A percentile compares a stretch with the other conserved stretches of the same genome.
These are phyloP conservation scores for Drosophila cognata DNA, from an alignment of 2,888 invertebrate genomes.

Conservation along the genomic window DNA sequence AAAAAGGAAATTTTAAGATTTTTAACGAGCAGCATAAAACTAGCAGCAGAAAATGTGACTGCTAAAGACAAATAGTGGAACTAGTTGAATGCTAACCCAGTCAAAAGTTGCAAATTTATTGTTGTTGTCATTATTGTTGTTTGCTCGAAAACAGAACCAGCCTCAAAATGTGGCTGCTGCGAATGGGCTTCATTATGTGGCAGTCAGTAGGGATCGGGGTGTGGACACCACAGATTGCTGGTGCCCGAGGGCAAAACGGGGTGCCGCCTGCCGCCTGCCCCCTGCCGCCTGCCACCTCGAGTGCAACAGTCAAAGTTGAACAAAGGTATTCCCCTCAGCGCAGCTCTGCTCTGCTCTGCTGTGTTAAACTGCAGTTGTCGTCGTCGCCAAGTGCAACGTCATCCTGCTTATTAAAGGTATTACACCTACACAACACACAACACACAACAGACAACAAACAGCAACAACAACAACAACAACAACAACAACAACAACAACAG, in stretches of 20 bases:
- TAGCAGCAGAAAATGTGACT: background rate
- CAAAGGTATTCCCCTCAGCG: conserved; percentile 27
- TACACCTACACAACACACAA: conserved; percentile 70
- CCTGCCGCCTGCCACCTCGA: conserved; percentile 14
- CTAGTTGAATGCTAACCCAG: background rate
- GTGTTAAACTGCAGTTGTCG: conserved; percentile 30
- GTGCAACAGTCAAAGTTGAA: conserved; percentile 36
- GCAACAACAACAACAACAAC: conserved; percentile 25
- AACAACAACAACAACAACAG: conserved; percentile 43
- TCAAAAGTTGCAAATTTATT: conserved; percentile 12
- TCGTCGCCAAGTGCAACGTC: conserved; percentile 72
- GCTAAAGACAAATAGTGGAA: background rate
- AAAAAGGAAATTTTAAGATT: background rate
- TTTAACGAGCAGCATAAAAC: background rate
- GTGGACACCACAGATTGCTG: conserved; percentile 10
- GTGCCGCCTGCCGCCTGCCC: background rate
- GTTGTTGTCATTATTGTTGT: conserved; percentile 21
- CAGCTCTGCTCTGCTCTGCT: background rate
- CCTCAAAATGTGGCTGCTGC: conserved; percentile 43
- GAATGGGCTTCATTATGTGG: conserved; percentile 57
- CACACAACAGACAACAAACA: conserved; percentile 16
- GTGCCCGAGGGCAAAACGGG: conserved; percentile 24
- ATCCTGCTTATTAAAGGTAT: conserved; percentile 79
- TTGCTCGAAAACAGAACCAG: conserved; percentile 40
- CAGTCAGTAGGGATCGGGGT: conserved; percentile 1